Percentiles rank a stretch among this genome's conserved stretches.
phyloP scores from a whole-genome alignment of 2,888 invertebrate species.

The Epistrophe eligans region DNA sequence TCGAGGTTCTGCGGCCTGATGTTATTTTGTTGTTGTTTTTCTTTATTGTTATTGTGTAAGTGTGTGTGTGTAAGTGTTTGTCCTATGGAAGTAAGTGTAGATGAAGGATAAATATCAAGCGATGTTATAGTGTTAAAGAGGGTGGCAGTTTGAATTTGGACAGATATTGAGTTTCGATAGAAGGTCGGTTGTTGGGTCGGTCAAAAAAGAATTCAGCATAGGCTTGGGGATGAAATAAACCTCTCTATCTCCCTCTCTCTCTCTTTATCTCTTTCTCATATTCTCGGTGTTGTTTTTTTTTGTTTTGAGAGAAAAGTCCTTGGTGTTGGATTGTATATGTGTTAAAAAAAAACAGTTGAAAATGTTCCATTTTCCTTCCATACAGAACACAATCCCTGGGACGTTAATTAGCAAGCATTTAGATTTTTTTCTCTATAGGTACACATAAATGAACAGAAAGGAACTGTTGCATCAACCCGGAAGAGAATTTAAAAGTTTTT shows the following conservation, averaged over 20 bases:
- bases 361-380: constrained; percentile 13
- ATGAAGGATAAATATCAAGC: constrained; percentile 42
- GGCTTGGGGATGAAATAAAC: constrained; percentile 21
- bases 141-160: constrained; percentile 47
- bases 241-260: background rate
- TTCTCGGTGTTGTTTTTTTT: background rate
- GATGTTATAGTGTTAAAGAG: background rate
- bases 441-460: background rate
- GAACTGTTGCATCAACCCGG: constrained; percentile 63
- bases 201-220: constrained; percentile 18
- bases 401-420: constrained; percentile 48
- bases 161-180: constrained; percentile 67
- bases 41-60: constrained; percentile 40
- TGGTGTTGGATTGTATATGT: background rate
- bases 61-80: constrained; percentile 45
- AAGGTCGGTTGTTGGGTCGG: too few species aligned
- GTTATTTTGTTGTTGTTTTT: constrained; percentile 23
- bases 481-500: constrained; percentile 6
- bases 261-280: background rate
- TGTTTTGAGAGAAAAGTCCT: constrained; percentile 15
- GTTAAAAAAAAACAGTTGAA: background rate
- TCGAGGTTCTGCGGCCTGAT: background rate
- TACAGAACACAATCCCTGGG: background rate
- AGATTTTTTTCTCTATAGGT: constrained; percentile 18
- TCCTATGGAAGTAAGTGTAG: constrained; percentile 57